Evolutionary conservation across 2,888 invertebrate genomes (phyloP), one percentile per base, ranked within the genome.

Genomic region (Chloroclysta siterata): DNA sequence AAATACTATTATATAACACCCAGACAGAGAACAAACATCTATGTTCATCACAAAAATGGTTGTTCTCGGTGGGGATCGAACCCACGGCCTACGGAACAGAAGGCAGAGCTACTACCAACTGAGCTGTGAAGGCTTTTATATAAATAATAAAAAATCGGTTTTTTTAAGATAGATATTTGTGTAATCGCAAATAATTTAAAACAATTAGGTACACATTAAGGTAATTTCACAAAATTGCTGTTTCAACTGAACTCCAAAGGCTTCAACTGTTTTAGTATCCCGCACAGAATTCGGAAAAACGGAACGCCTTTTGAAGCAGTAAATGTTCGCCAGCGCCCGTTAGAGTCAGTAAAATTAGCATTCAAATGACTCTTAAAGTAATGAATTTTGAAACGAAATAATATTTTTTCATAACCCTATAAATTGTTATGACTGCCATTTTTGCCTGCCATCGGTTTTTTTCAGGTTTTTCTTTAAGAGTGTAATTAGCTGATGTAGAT

Each of bases 311-410:
- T 56, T 48, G 4, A 48, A 6, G 46, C 39, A 15, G 51, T 55
- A 53, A 62, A 56, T 52, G 56, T 62, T 22, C 47, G 44, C 17
- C 41, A 28, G 47, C 28, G 33, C 41, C 46, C 55, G 55, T 46
- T 62, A 55, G 14, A 53, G 41, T 53, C 62, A 48, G 53, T 50
- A 53, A 61, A 67, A 61, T 64, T 60, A 58, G 55, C 67, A 64
- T 67, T 64, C 64, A 64, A 64, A 67, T 53, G 54, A 44, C 56
- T 29, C 22, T 28, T 28, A 41, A 41, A 22, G 60, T 54, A 39
- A 66, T 68, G 65, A 65, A 66, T 68, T 65, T 60, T 56, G 66
- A 66, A 58, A 53, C 48, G 54, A 59, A 63, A 63, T 66, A 55
- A 65, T 65, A 59, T 51, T 65, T 65, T 67, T 68, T 65, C 51